Percentiles rank a stretch among this genome's conserved stretches.
Conservation (phyloP, 2,113 vertebrate species). For the Epinephelus fuscoguttatus region DNA sequence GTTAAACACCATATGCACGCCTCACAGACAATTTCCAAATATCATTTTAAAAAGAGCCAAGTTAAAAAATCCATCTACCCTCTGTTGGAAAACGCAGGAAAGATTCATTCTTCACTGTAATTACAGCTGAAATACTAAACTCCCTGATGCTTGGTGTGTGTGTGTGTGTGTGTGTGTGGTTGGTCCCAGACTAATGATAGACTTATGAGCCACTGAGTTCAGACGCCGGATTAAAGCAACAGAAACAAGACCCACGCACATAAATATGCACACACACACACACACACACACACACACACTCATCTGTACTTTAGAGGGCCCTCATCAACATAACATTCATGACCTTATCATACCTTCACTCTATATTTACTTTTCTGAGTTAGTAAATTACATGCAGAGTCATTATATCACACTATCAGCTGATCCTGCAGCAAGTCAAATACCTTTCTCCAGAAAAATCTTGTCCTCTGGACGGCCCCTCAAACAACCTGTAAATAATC, state of each 20-base stretch:
- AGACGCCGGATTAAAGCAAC: background rate
- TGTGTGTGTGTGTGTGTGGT: background rate
- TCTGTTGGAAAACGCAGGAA: background rate
- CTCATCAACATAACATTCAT: no score
- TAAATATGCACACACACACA: background rate
- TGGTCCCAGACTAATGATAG: conserved; percentile 17
- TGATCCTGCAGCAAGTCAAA: background rate
- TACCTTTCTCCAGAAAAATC: no score
- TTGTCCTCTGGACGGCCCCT: no score
- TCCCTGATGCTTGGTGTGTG: background rate
- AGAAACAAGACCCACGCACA: background rate
- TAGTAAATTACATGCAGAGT: background rate
- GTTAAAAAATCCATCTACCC: background rate
- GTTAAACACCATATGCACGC: background rate
- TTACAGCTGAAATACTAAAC: background rate
- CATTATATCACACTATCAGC: no score
- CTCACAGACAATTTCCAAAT: background rate
- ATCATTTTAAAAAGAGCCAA: background rate
- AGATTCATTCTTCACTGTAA: background rate
- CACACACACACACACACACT: background rate
- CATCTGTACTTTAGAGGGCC: no score
- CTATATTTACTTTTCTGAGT: no score
- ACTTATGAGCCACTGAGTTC: background rate
- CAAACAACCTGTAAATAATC: no score
- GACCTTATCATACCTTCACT: no score